A percentile compares a stretch with the other conserved stretches of the same genome.
These are phyloP conservation scores for Silurus glanis DNA, from an alignment of 2,113 vertebrate genomes.

Conservation along the genomic window DNA sequence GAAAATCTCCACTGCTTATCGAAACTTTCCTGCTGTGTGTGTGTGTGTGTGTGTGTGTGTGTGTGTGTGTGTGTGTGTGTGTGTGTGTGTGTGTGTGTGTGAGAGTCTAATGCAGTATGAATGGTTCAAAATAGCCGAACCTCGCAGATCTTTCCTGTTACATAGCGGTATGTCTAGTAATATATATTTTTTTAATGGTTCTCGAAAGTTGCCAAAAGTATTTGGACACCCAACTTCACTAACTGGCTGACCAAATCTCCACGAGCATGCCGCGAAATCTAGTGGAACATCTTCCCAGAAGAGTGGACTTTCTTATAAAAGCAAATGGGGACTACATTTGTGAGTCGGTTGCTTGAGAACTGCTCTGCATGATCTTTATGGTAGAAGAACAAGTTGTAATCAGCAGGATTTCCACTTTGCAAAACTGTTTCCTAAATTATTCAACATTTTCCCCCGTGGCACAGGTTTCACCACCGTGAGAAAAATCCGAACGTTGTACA, in stretches of 20 bases:
- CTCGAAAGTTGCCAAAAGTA: too few relatives aligned
- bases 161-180: not conserved
- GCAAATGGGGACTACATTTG: too few relatives aligned
- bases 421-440: slow-evolving; percentile 2
- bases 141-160: too few relatives aligned
- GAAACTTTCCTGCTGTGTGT: not conserved
- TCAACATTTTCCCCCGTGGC: not conserved
- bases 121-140: not conserved
- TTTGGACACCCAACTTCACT: too few relatives aligned
- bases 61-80: not conserved
- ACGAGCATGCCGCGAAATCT: too few relatives aligned
- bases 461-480: not conserved
- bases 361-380: not conserved
- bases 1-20: not conserved
- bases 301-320: too few relatives aligned
- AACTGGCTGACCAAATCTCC: too few relatives aligned
- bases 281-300: too few relatives aligned
- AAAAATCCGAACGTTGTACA: slow-evolving; percentile 1
- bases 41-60: not conserved
- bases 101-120: not conserved
- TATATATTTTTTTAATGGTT: not conserved
- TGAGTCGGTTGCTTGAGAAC: not conserved
- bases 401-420: not conserved
- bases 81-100: slow-evolving; percentile 15
- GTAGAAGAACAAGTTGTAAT: not conserved